A percentile compares a stretch with the other conserved stretches of the same genome.
phyloP scores from a whole-genome alignment of 2,797 vertebrate species.

The Meda fulgida region DNA sequence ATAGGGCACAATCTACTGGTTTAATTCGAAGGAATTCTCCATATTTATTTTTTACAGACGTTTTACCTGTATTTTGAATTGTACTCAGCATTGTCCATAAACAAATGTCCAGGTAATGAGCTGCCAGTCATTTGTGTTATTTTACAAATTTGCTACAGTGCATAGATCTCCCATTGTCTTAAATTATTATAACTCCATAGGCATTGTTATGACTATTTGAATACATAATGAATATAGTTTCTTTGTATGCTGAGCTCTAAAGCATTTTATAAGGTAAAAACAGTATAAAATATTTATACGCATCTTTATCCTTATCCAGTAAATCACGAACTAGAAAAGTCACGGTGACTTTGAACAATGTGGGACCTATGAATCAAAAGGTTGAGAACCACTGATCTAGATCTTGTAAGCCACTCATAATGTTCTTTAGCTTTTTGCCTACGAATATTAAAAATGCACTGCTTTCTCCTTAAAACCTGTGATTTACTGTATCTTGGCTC shows the following conservation, averaged over 20 bases:
- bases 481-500: constrained; percentile 48
- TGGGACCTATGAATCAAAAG: not conserved
- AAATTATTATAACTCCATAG: not conserved
- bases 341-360: not conserved
- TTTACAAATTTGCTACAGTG: too few species aligned
- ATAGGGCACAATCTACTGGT: too few species aligned
- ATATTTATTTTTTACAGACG: too few species aligned
- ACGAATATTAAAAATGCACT: not conserved
- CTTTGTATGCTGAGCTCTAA: not conserved
- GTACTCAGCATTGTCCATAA: too few species aligned
- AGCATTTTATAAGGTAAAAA: not conserved
- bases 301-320: not conserved
- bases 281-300: not conserved
- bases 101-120: too few species aligned
- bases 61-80: too few species aligned
- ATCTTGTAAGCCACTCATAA: not conserved
- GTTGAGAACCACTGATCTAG: not conserved
- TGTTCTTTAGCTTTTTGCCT: not conserved
- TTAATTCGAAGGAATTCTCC: too few species aligned
- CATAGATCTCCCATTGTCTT: too few species aligned
- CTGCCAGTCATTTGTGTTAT: too few species aligned
- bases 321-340: not conserved
- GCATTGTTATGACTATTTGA: not conserved
- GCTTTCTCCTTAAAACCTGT: not conserved
- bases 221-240: too few species aligned